Percentiles rank a stretch among this genome's conserved stretches.
phyloP scores from a whole-genome alignment of 2,797 vertebrate genomes.

The Brotula barbata region DNA sequence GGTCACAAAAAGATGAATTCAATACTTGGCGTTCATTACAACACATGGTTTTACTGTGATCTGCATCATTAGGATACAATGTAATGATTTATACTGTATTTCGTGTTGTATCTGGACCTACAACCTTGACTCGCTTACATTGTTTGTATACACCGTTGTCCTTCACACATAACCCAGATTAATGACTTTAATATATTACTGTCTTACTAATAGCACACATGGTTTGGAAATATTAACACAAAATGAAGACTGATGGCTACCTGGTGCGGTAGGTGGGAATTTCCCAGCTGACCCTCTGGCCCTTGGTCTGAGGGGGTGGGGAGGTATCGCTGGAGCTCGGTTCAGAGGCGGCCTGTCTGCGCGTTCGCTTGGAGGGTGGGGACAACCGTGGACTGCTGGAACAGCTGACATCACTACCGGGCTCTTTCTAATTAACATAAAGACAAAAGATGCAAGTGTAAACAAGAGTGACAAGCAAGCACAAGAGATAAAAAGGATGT shows the following conservation, averaged over 20 bases:
- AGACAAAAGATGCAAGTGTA: slow-evolving; percentile 34
- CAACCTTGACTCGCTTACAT: too few species aligned
- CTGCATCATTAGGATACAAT: too few species aligned
- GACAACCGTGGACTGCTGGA: slow-evolving; percentile 90
- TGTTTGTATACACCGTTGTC: too few species aligned
- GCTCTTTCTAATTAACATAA: slow-evolving; percentile 84
- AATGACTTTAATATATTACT: too few species aligned
- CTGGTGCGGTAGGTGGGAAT: slow-evolving; percentile 91
- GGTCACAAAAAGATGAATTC: too few species aligned
- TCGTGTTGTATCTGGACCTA: too few species aligned
- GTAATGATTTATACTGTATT: too few species aligned
- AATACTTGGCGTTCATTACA: too few species aligned
- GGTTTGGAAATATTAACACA: too few species aligned
- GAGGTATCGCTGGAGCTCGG: slow-evolving; percentile 96
- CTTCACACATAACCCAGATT: too few species aligned
- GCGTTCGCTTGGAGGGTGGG: slow-evolving; percentile 91
- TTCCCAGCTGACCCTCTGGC: slow-evolving; percentile 92
- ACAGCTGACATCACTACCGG: slow-evolving; percentile 88
- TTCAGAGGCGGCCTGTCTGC: slow-evolving; percentile 88
- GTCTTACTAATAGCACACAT: too few species aligned
- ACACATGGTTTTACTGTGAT: too few species aligned
- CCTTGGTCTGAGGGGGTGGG: slow-evolving; percentile 86
- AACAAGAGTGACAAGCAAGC: not conserved
- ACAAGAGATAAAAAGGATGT: not conserved
- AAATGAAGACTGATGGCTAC: slow-evolving; percentile 65